Conservation (phyloP, 2,113 vertebrate genomes). For the Strix aluco region DNA sequence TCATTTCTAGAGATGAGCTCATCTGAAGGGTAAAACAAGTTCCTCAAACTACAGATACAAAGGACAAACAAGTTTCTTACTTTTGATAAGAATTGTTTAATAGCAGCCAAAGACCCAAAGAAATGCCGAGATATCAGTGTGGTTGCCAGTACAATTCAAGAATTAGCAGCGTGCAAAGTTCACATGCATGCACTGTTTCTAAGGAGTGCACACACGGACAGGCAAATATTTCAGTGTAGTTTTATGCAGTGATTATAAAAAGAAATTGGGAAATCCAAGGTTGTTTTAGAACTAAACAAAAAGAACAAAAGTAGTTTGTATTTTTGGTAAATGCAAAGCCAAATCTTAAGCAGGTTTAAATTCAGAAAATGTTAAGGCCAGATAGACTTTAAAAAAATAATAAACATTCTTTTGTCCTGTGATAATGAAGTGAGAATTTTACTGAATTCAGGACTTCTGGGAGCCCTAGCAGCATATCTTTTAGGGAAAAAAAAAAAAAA, state of each 20-base stretch:
- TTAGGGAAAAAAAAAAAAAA: background rate
- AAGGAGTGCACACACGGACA: accelerated
- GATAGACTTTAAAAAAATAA: background rate
- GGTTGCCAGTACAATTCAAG: background rate
- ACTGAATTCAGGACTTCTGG: background rate
- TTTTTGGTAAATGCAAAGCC: background rate
- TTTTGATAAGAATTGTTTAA: background rate
- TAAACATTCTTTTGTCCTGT: background rate
- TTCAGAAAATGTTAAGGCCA: background rate
- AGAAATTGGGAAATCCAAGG: background rate
- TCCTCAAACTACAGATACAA: background rate
- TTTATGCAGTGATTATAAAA: background rate
- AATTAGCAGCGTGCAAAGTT: background rate
- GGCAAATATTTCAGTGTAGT: background rate
- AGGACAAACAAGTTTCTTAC: background rate
- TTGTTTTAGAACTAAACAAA: background rate
- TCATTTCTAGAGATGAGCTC: background rate
- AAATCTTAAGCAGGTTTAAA: background rate
- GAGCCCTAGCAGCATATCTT: background rate
- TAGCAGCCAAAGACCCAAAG: background rate
- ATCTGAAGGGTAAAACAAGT: background rate
- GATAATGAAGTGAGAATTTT: background rate
- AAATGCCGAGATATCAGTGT: background rate
- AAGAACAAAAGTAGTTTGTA: background rate
- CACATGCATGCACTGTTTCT: background rate